Evolutionary conservation across 1,140 invertebrate genomes (phyloP).

Genomic region (Bombus consobrinus): DNA sequence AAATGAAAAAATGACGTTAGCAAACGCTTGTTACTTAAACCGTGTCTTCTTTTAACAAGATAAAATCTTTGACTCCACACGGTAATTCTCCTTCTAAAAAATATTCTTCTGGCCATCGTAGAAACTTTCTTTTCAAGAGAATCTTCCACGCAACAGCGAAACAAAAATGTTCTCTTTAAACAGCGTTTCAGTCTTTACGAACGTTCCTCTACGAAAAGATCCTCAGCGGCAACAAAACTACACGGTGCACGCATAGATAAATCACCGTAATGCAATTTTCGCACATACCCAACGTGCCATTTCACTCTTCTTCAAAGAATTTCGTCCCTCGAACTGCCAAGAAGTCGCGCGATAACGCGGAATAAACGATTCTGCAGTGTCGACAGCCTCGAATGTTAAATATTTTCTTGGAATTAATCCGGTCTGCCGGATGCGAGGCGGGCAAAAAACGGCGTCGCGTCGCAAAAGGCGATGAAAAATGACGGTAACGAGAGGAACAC

Average conservation of each 20-base stretch:
- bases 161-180: too few species aligned
- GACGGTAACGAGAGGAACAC: not conserved
- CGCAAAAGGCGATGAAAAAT: slow-evolving; percentile 5
- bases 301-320: not conserved
- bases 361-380: not conserved
- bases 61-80: not conserved
- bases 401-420: slow-evolving; percentile 1
- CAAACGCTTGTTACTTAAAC: not conserved
- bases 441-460: not conserved
- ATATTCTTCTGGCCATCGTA: not conserved
- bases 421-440: not conserved
- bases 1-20: not conserved
- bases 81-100: not conserved
- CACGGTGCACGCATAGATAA: not conserved
- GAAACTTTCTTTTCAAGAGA: not conserved
- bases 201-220: too few species aligned
- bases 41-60: not conserved
- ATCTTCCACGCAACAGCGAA: too few species aligned
- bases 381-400: not conserved
- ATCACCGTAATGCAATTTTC: not conserved
- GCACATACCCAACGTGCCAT: too few species aligned
- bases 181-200: too few species aligned
- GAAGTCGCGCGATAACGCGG: not conserved
- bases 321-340: not conserved
- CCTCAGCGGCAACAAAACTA: not conserved